Base-by-base conservation (phyloP, 2,113 vertebrate genomes). In the Macrotus californicus region DNA sequence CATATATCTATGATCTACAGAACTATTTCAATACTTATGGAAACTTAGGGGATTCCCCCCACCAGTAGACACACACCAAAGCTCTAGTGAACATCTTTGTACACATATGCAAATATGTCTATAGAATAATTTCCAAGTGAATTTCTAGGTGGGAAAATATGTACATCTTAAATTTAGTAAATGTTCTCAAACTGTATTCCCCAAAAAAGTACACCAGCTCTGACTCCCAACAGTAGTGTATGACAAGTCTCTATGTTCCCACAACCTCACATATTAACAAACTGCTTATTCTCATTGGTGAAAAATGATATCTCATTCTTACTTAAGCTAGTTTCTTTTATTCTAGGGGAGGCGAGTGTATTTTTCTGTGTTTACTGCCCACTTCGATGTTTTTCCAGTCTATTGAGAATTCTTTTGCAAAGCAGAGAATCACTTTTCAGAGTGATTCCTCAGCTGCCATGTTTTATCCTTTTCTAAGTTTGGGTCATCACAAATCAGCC, bases 381-480 rank as follows among this genome's bases (percentile, higher is more conserved):
- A 34, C n/a, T 91, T 91, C 18, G 21, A 73, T 86, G 52, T 91
- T 70, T n/a, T 6, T 4, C 18, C 15, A 43, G 36, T 39, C 83
- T 92, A 46, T 18, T 67, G 50, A 92, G 75, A 94, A 93, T 94
- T 94, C 56, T 89, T 83, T 69, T 26, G 39, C 64, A 92, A 95
- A 77, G 34, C 31, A 77, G 46, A 50, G 46, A 77, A 52, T 87
- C 69, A 75, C 59, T 94, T 94, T 96, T 93, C 80, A 91, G 43
- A 73, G 61, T 43, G 79, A 91, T 73, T 59, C 75, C 94, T 93
- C 90, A 79, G 34, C 52, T 56, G 61, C 83, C 59, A 34, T 64
- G 77, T 94, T 66, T 95, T 95, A 61, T 91, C 79, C 26, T 36
- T 91, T 94, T 91, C 73, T 86, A 91, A 82, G 59, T 95, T 59